These are phyloP conservation scores for Spodoptera picta DNA, from an alignment of 2,888 invertebrate species.

Conservation along the genomic window DNA sequence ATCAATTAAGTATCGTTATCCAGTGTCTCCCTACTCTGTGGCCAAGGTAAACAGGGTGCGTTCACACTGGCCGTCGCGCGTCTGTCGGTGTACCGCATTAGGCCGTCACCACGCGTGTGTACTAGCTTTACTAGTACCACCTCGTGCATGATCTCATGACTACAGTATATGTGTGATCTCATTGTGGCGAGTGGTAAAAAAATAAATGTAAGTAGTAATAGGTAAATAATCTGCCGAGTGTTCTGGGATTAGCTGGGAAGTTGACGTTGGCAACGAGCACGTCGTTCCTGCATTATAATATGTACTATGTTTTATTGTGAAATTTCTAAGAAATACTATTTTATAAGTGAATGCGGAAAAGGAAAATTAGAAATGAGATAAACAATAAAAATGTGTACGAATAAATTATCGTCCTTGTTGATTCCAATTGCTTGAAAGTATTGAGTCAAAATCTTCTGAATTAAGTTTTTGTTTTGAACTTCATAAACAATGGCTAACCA, in stretches of 20 bases:
- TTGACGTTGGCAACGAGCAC: background rate
- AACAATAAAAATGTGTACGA: no score
- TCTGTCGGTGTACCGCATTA: constrained; percentile 60
- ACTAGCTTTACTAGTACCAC: constrained; percentile 46
- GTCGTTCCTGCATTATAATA: background rate
- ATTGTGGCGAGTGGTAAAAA: constrained; percentile 42
- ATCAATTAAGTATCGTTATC: background rate
- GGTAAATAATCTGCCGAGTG: constrained; percentile 23
- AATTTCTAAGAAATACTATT: no score
- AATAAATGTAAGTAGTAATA: constrained; percentile 22
- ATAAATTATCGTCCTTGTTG: no score
- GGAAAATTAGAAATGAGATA: no score
- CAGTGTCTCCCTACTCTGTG: constrained; percentile 50
- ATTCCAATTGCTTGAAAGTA: no score
- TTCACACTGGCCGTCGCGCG: constrained; percentile 63
- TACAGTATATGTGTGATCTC: constrained; percentile 52
- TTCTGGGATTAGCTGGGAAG: constrained; percentile 2
- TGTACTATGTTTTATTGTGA: no score
- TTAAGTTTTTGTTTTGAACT: no score
- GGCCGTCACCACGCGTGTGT: constrained; percentile 63
- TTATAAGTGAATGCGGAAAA: no score
- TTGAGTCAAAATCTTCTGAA: no score
- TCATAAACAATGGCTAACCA: no score
- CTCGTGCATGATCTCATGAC: constrained; percentile 51
- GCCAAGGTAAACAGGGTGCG: constrained; percentile 61